phyloP scores from a whole-genome alignment of 2,888 invertebrate genomes.

The Aleiodes leptofemur region DNA sequence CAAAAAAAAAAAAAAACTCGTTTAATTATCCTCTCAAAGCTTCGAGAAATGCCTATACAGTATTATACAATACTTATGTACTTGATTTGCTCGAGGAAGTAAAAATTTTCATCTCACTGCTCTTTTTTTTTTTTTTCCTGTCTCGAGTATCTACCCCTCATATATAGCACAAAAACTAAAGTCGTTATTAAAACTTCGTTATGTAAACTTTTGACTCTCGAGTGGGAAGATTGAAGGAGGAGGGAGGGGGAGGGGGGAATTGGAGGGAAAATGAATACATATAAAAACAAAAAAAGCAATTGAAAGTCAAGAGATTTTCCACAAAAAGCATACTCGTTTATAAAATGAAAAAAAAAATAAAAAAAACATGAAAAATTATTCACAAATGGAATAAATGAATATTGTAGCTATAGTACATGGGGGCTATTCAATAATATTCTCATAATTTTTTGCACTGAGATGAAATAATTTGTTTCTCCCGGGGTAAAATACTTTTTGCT shows the following conservation, averaged over 20 bases:
- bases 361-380: too few species aligned
- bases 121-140: slow-evolving; percentile 20
- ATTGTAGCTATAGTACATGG: background rate
- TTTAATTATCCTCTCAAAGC: slow-evolving; percentile 14
- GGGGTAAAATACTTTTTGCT: too few species aligned
- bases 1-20: background rate
- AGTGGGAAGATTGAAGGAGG: slow-evolving; percentile 12
- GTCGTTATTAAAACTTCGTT: slow-evolving; percentile 37
- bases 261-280: slow-evolving; percentile 1
- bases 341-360: background rate
- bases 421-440: slow-evolving; percentile 13
- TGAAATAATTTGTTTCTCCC: too few species aligned
- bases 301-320: slow-evolving; percentile 28
- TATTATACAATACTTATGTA: slow-evolving; percentile 22
- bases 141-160: slow-evolving; percentile 21
- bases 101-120: background rate
- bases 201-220: slow-evolving; percentile 28
- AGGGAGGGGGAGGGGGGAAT: too few species aligned
- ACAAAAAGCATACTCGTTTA: slow-evolving; percentile 18
- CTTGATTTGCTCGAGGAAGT: background rate
- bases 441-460: background rate
- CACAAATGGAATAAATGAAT: slow-evolving; percentile 10
- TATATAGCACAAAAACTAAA: slow-evolving; percentile 24
- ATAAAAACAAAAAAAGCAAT: slow-evolving; percentile 13
- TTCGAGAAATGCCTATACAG: background rate